Percentiles rank a stretch among this genome's conserved stretches.
phyloP scores from a whole-genome alignment of 2,113 vertebrate species.

The Microtus montanus region DNA sequence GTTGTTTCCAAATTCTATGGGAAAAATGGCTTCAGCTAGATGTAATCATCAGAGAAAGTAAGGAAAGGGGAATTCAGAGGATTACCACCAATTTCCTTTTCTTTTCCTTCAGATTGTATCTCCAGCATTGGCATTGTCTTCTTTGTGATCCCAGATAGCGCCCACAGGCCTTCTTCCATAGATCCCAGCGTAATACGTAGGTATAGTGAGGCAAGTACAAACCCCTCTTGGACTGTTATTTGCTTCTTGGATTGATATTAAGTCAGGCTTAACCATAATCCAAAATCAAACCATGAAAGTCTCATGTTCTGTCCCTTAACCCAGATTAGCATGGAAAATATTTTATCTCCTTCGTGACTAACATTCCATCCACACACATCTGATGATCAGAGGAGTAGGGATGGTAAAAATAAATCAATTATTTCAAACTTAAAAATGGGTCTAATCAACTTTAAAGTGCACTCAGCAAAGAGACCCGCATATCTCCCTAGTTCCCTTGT shows the following conservation, averaged over 20 bases:
- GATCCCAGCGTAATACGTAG: neutral
- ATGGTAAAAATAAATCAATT: neutral
- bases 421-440: slow-evolving; percentile 1
- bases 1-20: slow-evolving; percentile 24
- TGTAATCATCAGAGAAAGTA: neutral
- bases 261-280: neutral
- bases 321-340: neutral
- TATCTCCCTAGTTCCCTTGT: neutral
- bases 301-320: neutral
- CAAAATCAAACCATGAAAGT: neutral
- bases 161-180: neutral
- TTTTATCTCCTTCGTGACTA: neutral
- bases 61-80: neutral
- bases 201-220: neutral
- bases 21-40: neutral
- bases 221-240: neutral
- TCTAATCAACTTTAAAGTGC: neutral
- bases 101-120: neutral
- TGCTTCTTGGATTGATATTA: neutral
- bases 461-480: slow-evolving; percentile 28
- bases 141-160: neutral
- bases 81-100: neutral
- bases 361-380: neutral
- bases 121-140: neutral
- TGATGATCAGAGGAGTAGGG: neutral